Conservation (phyloP, 2,113 vertebrate species). For the Sphyrna mokarran region DNA sequence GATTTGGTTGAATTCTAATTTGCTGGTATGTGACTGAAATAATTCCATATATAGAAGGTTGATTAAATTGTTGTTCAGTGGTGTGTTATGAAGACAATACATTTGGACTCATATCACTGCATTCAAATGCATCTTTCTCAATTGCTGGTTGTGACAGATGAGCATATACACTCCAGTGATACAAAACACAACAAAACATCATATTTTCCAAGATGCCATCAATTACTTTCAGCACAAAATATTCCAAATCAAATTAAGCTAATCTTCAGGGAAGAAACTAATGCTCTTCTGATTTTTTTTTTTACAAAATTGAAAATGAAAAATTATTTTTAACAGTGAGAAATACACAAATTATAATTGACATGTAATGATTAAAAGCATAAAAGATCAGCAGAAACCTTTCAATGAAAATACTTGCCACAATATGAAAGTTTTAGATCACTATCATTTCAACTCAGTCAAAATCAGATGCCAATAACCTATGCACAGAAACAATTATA, state of each 20-base stretch:
- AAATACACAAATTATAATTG: neutral
- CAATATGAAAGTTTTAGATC: neutral
- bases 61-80: neutral
- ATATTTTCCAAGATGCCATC: neutral
- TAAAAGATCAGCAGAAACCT: neutral
- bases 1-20: neutral
- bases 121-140: conserved; percentile 14
- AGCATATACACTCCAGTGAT: neutral
- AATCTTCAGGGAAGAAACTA: neutral
- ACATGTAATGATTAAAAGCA: neutral
- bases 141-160: neutral
- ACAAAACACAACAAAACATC: neutral
- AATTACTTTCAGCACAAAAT: conserved; percentile 17
- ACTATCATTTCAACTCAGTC: neutral
- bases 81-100: neutral
- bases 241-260: conserved; percentile 6
- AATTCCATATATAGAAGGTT: too few relatives aligned
- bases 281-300: neutral
- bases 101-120: neutral
- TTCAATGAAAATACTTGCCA: neutral
- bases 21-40: neutral
- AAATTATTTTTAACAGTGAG: neutral
- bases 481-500: neutral
- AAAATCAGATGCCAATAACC: neutral
- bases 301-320: neutral